Percentiles rank a stretch among this genome's conserved stretches.
Conservation (phyloP, 2,888 invertebrate species). For the Ferdinandea cuprea region DNA sequence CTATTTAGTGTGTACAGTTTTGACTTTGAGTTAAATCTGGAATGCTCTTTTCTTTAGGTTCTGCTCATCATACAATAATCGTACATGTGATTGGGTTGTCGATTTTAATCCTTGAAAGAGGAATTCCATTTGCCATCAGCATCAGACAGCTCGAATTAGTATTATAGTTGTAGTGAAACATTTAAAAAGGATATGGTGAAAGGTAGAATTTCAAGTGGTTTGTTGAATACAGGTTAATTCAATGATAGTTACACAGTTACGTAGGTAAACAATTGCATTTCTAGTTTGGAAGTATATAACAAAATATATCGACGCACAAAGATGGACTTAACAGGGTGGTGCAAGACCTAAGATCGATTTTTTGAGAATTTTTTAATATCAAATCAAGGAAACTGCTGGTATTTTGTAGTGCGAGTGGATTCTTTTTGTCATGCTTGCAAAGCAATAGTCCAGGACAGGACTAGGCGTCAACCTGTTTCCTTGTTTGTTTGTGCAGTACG, state of each 20-base stretch:
- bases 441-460: too few relatives aligned
- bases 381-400: too few relatives aligned
- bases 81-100: conserved; percentile 30
- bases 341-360: too few relatives aligned
- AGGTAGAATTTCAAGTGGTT: conserved; percentile 49
- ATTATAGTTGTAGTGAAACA: neutral
- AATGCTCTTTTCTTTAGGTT: conserved; percentile 40
- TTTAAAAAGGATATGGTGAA: neutral
- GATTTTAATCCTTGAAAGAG: conserved; percentile 43
- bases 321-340: too few relatives aligned
- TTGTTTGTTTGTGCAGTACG: too few relatives aligned
- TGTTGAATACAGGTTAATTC: conserved; percentile 47
- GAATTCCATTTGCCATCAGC: conserved; percentile 30
- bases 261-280: too few relatives aligned
- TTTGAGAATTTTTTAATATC: too few relatives aligned
- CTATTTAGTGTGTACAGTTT: conserved; percentile 36
- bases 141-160: neutral
- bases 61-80: conserved; percentile 37
- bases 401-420: too few relatives aligned
- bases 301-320: too few relatives aligned
- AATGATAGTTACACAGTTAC: conserved; percentile 47
- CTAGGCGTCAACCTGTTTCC: too few relatives aligned
- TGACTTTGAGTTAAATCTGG: conserved; percentile 49
- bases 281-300: too few relatives aligned
- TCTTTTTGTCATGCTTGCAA: too few relatives aligned